A percentile compares a stretch with the other conserved stretches of the same genome.
These are phyloP conservation scores for Procavia capensis DNA, from an alignment of 2,113 vertebrate genomes.

Conservation along the genomic window DNA sequence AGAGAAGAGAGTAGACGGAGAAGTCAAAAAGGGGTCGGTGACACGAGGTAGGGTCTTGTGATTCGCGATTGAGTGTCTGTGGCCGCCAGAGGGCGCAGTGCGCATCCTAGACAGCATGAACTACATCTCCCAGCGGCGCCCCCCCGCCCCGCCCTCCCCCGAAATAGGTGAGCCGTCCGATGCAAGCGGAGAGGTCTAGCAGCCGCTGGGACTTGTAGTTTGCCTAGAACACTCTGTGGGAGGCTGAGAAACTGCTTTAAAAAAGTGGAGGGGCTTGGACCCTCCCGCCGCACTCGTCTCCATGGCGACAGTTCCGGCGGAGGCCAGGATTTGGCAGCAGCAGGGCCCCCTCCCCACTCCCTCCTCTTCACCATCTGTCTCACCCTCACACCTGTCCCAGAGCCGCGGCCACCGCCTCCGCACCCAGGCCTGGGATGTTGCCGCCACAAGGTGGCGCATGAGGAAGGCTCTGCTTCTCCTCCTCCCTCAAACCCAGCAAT, in stretches of 20 bases:
- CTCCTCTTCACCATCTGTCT: slow-evolving; percentile 78
- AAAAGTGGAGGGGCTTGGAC: slow-evolving; percentile 39
- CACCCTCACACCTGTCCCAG: slow-evolving; percentile 71
- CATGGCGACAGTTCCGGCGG: slow-evolving; percentile 74
- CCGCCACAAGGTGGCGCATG: slow-evolving; percentile 67
- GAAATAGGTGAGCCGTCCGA: background rate
- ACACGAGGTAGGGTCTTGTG: accelerated
- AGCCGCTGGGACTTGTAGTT: slow-evolving; percentile 67
- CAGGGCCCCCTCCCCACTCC: slow-evolving; percentile 53
- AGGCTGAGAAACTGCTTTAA: background rate
- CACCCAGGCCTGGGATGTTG: background rate
- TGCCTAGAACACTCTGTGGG: background rate
- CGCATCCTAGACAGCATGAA: background rate
- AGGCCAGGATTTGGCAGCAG: slow-evolving; percentile 64
- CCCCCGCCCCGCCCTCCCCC: too few relatives aligned
- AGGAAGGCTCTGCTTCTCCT: background rate
- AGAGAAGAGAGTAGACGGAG: background rate
- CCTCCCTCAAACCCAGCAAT: background rate
- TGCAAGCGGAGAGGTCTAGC: background rate
- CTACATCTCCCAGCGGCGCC: slow-evolving; percentile 50
- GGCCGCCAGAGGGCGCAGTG: slow-evolving; percentile 52
- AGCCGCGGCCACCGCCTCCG: slow-evolving; percentile 73
- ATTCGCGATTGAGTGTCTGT: too few relatives aligned
- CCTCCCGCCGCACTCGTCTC: slow-evolving; percentile 56
- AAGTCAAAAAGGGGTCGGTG: background rate